Base-by-base conservation (phyloP, 2,113 vertebrate species). In the Anguilla japonica region DNA sequence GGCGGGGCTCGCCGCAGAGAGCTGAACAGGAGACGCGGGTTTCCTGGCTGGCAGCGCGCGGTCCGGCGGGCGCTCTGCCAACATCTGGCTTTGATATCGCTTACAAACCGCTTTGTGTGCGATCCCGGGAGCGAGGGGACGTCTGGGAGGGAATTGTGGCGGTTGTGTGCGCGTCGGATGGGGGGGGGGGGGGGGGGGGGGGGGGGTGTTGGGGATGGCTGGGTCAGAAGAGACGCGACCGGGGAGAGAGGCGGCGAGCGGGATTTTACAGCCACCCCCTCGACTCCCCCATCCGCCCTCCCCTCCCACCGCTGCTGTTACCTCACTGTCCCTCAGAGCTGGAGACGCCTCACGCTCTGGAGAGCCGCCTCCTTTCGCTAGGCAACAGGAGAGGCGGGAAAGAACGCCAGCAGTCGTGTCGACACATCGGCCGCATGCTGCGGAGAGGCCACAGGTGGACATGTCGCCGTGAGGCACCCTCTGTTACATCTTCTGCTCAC, bases 41-140 rank as follows among this genome's bases (percentile, higher is more conserved):
- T 79, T 50, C 57, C 56, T 82, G 79, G 79, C 83, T 87, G 83
- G 79, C 88, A 89, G 83, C 43, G 78, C 40, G 85, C 84, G 50
- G 91, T 89, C 88, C 86, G 88, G 91, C 91, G 90, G 92, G 93
- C 91, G 46, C 79, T 0, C n/a, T 46, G 92, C 93, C 93, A 94
- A 94, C 94, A 95, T 95, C 94, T 95, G 94, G 92, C 90, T 95
- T 91, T 94, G 92, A 95, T 95, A 94, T 93, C 87, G 90, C 93
- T 93, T 92, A 93, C 91, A 91, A 93, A 94, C 92, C 92, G 87
- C 93, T 92, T 93, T 92, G 91, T 93, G 93, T 92, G 93, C 92
- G 92, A 94, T 94, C 90, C 92, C 91, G 88, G 91, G 92, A 92
- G 91, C 89, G 91, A 90, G 91, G 91, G 87, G 89, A 91, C 92